A percentile compares a stretch with the other conserved stretches of the same genome.
Evolutionary conservation across 2,113 vertebrate species (phyloP).

Genomic region (Rhinopithecus roxellana): DNA sequence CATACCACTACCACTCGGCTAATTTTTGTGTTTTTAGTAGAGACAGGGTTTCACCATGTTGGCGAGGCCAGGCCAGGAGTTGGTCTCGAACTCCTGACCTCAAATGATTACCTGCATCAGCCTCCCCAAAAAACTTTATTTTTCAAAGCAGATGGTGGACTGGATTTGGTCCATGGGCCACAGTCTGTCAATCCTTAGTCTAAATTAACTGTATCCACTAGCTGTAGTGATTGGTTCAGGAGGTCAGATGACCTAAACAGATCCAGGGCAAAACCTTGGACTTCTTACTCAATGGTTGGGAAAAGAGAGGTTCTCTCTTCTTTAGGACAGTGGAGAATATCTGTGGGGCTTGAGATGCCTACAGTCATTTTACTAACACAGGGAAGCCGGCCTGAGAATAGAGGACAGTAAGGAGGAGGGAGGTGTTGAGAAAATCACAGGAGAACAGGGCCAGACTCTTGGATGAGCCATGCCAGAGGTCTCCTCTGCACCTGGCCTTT

Average conservation of each 20-base stretch:
- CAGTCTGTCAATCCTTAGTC: not conserved
- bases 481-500: not conserved
- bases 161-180: not conserved
- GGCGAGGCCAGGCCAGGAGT: no score
- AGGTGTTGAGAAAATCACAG: not conserved
- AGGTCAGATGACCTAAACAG: not conserved
- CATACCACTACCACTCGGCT: no score
- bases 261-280: not conserved
- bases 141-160: not conserved
- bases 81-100: no score
- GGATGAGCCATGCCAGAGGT: not conserved
- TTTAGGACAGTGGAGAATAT: not conserved
- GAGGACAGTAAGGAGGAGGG: no score
- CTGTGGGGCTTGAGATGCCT: not conserved
- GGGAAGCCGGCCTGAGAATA: not conserved
- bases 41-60: no score
- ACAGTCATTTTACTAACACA: no score
- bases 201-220: not conserved
- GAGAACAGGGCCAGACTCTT: no score
- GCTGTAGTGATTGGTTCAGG: not conserved
- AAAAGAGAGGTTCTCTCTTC: not conserved
- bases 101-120: no score
- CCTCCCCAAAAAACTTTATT: no score
- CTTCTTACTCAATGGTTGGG: not conserved
- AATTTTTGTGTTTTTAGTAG: no score